phyloP scores from a whole-genome alignment of 2,113 vertebrate genomes.

The Grallaria varia region DNA sequence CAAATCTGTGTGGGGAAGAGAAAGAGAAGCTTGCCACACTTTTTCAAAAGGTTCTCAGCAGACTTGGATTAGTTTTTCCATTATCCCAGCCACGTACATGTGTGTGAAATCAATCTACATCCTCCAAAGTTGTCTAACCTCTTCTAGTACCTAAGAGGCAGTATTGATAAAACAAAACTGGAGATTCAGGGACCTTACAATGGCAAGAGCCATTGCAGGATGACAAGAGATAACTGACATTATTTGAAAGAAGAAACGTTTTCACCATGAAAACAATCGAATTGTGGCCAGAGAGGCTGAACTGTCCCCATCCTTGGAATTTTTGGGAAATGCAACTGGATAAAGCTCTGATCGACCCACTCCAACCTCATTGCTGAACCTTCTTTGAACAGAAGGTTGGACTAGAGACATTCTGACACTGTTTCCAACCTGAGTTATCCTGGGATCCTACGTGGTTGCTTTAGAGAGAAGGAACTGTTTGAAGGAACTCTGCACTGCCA shows the following conservation, averaged over 20 bases:
- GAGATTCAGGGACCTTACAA: not conserved
- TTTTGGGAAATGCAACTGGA: accelerated
- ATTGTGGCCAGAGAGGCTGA: not conserved
- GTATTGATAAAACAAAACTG: not conserved
- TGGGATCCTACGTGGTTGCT: not conserved
- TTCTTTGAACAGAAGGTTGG: not conserved
- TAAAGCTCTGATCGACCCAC: not conserved
- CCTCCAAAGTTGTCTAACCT: not conserved
- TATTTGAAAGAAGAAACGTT: not conserved
- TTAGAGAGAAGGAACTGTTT: not conserved
- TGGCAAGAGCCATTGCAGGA: not conserved
- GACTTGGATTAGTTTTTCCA: not conserved
- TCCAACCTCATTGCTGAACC: not conserved
- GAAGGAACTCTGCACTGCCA: not conserved
- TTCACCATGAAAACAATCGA: not conserved
- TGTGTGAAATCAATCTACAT: not conserved
- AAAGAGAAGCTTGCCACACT: not conserved
- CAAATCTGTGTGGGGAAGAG: not conserved
- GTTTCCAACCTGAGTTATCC: not conserved
- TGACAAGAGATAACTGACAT: not conserved
- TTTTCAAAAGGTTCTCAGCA: not conserved
- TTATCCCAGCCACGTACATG: accelerated
- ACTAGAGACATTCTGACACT: not conserved
- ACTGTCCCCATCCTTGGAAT: not conserved
- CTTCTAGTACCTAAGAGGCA: not conserved